Conservation (phyloP, 1,140 invertebrate genomes). For the Drosophila tristis region DNA sequence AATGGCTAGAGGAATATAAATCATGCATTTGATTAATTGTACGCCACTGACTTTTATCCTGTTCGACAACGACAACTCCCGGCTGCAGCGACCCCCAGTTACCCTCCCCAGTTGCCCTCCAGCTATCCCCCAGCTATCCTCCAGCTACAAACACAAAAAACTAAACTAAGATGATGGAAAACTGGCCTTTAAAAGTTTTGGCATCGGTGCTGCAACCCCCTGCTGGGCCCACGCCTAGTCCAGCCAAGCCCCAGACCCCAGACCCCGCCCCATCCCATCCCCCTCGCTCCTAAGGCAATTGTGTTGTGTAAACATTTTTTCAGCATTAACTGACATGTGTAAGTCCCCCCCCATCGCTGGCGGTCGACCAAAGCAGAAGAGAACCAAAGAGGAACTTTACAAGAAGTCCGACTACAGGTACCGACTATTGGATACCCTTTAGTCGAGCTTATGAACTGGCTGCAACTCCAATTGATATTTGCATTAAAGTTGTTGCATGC, state of each 20-base stretch:
- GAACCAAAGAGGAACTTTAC: no score
- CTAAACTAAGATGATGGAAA: constrained; percentile 1
- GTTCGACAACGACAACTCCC: constrained; percentile 38
- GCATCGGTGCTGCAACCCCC: constrained; percentile 33
- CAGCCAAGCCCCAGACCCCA: no score
- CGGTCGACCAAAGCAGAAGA: constrained; percentile 7
- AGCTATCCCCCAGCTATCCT: no score
- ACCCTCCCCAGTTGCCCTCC: neutral
- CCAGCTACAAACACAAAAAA: constrained; percentile 6
- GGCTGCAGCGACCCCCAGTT: constrained; percentile 37
- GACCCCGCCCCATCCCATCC: neutral
- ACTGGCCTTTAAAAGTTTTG: constrained; percentile 65
- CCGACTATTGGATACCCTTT: no score
- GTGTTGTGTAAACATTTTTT: constrained; percentile 82
- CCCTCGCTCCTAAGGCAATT: constrained; percentile 50
- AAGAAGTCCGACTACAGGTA: no score
- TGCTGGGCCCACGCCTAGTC: neutral
- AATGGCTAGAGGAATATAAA: constrained; percentile 60
- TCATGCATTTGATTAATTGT: constrained; percentile 79
- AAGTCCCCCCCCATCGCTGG: constrained; percentile 49
- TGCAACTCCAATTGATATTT: no score
- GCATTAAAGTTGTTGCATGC: no score
- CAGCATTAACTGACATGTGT: constrained; percentile 81
- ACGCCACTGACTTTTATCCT: constrained; percentile 70
- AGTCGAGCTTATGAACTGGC: no score